A percentile compares a stretch with the other conserved stretches of the same genome.
These are phyloP conservation scores for Percina caprodes DNA, from an alignment of 2,113 vertebrate genomes.

Conservation along the genomic window DNA sequence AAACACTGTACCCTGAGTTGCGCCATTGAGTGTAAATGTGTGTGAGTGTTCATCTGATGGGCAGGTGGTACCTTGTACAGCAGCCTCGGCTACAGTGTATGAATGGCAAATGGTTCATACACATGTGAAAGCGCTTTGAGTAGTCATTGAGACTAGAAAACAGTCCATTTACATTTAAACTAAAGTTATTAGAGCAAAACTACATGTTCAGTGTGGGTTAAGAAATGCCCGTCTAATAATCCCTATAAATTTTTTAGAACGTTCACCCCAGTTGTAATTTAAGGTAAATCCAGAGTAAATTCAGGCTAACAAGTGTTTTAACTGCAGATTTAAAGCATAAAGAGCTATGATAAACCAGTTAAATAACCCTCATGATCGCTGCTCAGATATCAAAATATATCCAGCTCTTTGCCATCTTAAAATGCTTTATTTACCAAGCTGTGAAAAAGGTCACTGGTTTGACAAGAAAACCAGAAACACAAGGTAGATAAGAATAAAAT, in stretches of 20 bases:
- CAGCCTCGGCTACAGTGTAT: too few relatives aligned
- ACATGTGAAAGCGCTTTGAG: too few relatives aligned
- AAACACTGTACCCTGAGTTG: too few relatives aligned
- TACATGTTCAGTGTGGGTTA: not conserved
- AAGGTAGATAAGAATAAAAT: slow-evolving; percentile 6
- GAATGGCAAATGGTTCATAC: too few relatives aligned
- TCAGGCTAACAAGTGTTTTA: not conserved
- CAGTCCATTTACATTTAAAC: not conserved
- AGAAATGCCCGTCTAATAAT: not conserved
- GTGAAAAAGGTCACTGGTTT: not conserved
- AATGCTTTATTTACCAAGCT: not conserved
- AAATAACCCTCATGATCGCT: not conserved
- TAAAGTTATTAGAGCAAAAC: slow-evolving; percentile 23
- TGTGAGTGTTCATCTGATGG: too few relatives aligned
- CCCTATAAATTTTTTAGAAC: not conserved
- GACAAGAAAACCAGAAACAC: slow-evolving; percentile 4
- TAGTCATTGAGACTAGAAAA: too few relatives aligned
- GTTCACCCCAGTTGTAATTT: not conserved
- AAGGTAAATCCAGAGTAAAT: not conserved
- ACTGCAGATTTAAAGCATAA: not conserved
- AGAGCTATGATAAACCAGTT: not conserved
- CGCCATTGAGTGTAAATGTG: too few relatives aligned
- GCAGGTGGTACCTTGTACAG: too few relatives aligned
- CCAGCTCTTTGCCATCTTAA: not conserved
- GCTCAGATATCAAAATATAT: not conserved